These are phyloP conservation scores for Phrixothrix hirtus DNA, from an alignment of 2,888 invertebrate species.

Conservation along the genomic window DNA sequence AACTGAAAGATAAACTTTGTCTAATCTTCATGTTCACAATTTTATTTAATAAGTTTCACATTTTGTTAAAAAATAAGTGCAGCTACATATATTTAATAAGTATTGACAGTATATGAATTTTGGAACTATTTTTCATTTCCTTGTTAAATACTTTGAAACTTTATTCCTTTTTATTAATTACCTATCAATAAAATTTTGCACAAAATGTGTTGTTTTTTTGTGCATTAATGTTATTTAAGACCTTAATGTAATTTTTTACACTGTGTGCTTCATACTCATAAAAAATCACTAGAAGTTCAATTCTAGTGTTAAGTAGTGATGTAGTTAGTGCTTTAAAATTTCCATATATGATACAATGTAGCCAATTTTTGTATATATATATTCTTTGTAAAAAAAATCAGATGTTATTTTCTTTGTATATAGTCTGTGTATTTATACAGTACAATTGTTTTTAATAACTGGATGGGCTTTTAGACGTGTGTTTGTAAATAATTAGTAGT, in stretches of 20 bases:
- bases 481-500: constrained; percentile 24
- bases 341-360: constrained; percentile 34
- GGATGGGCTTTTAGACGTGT: constrained; percentile 25
- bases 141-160: no score
- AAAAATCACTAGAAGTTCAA: constrained; percentile 28
- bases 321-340: constrained; percentile 35
- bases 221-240: constrained; percentile 24
- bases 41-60: neutral
- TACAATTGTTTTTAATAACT: constrained; percentile 18
- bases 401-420: constrained; percentile 21
- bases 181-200: constrained; percentile 13
- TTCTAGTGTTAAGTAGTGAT: constrained; percentile 32
- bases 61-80: constrained; percentile 5
- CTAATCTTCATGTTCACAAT: constrained; percentile 3
- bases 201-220: constrained; percentile 22
- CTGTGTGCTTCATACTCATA: constrained; percentile 29
- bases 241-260: constrained; percentile 28
- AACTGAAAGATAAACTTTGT: constrained; percentile 9
- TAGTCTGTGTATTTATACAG: constrained; percentile 24
- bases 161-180: constrained; percentile 7
- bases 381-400: constrained; percentile 25
- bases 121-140: no score
- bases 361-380: constrained; percentile 29
- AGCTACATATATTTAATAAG: neutral
- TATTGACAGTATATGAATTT: neutral